Base-by-base conservation (phyloP, 1,140 invertebrate genomes). In the Hestina assimilis region DNA sequence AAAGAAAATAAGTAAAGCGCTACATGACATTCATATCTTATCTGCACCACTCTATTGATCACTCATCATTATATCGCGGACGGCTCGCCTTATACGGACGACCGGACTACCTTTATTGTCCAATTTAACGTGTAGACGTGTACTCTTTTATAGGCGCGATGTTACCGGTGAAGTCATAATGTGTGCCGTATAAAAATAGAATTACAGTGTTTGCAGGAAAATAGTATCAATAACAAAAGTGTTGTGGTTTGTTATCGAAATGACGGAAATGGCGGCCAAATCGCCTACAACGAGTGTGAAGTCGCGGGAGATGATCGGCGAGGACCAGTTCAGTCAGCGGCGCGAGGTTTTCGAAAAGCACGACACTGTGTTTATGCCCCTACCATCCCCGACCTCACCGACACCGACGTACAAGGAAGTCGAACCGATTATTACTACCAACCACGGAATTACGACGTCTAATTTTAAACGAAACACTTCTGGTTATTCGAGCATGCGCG, bases 121-220 rank as follows among this genome's bases (percentile, higher is more conserved):
- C 79, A 83, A 85, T 83, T 85, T 77, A 83, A 73, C 65, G 72
- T 81, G 72, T 69, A 77, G 70, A 75, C 75, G 81, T 80, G 78
- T 75, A 70, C 76, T 66, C 62, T 74, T 72, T 70, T 79, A 78
- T 80, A 73, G 66, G 63, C 75, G 72, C 80, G 73, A 83, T 83
- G 80, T 77, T 81, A 81, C 81, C 74, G 79, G 79, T 87, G 84
- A 87, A 83, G 76, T 87, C 80, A 87, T 87, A 78, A 85, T 83
- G 82, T 84, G 82, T 72, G 76, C 64, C 63, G 78, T 75, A 75
- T 76, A 62, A 73, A 84, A 85, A 87, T 85, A 85, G 82, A 85
- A 77, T 70, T 62, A 79, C 74, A 75, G 75, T 79, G 83, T 82
- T 83, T 82, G 70, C 75, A 87, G 83, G 84, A 86, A 87, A 87